Evolutionary conservation across 2,797 vertebrate genomes (phyloP).

Genomic region (Chaetophractus vellerosus): DNA sequence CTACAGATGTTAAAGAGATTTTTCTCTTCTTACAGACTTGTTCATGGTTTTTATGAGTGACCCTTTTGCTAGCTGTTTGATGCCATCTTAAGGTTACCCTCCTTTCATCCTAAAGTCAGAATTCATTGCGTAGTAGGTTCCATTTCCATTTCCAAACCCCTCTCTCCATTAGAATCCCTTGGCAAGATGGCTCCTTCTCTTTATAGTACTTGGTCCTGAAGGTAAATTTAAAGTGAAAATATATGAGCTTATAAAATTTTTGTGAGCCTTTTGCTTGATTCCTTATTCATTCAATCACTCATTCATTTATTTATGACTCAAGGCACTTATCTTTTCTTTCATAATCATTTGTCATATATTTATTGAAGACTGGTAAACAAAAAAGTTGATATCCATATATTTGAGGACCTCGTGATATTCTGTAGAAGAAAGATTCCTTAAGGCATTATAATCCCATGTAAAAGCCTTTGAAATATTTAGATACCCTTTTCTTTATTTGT

Average conservation of each 20-base stretch:
- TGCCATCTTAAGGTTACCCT: neutral
- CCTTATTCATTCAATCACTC: neutral
- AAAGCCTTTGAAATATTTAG: neutral
- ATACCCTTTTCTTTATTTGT: neutral
- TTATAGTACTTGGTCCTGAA: neutral
- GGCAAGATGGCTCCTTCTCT: neutral
- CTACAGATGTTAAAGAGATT: neutral
- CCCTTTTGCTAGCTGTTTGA: neutral
- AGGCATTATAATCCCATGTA: neutral
- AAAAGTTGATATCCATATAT: neutral
- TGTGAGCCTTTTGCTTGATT: neutral
- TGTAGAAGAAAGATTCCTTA: neutral
- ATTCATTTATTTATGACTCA: neutral
- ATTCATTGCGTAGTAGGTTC: no score
- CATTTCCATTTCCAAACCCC: neutral
- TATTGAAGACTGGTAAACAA: neutral
- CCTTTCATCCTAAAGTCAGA: neutral
- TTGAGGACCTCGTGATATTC: neutral
- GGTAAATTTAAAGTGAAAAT: neutral
- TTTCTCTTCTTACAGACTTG: neutral
- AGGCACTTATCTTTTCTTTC: conserved; percentile 25
- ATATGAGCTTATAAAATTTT: neutral
- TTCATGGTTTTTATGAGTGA: neutral
- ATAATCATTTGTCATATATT: neutral
- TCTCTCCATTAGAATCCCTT: neutral